Evolutionary conservation across 2,888 invertebrate genomes (phyloP).

Genomic region (Heliothis peltigera): DNA sequence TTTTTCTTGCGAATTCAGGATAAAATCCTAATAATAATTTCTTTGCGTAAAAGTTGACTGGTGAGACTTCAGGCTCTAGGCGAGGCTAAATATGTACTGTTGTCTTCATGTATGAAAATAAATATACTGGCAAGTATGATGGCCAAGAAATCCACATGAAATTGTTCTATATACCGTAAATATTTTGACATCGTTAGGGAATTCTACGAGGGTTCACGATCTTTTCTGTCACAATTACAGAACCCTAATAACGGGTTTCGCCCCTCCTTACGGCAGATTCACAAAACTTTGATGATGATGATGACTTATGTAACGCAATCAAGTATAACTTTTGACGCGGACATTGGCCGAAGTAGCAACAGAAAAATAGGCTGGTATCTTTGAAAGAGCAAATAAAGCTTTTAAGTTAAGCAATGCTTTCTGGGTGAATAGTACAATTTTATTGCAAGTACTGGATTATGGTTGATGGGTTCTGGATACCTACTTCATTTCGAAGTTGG

Average conservation of each 20-base stretch:
- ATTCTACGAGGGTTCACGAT: conserved; percentile 44
- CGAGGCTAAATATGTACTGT: too few relatives aligned
- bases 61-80: too few relatives aligned
- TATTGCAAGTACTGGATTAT: too few relatives aligned
- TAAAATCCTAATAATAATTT: too few relatives aligned
- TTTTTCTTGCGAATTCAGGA: too few relatives aligned
- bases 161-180: conserved; percentile 36
- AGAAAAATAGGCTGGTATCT: conserved; percentile 54
- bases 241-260: conserved; percentile 71
- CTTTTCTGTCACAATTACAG: conserved; percentile 61
- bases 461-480: not conserved
- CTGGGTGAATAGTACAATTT: not conserved
- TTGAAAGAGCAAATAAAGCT: too few relatives aligned
- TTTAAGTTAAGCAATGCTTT: too few relatives aligned
- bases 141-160: conserved; percentile 19
- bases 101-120: conserved; percentile 1
- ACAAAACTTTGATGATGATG: conserved; percentile 82
- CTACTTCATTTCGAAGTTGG: not conserved
- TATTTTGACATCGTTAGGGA: conserved; percentile 51
- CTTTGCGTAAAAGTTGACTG: too few relatives aligned
- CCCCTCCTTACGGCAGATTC: conserved; percentile 76
- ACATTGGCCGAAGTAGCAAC: conserved; percentile 70
- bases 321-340: conserved; percentile 85
- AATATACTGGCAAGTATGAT: too few relatives aligned
- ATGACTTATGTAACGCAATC: conserved; percentile 87